Evolutionary conservation across 2,113 vertebrate species (phyloP), one percentile per base, ranked within the genome.

Genomic region (Struthidea cinerea): DNA sequence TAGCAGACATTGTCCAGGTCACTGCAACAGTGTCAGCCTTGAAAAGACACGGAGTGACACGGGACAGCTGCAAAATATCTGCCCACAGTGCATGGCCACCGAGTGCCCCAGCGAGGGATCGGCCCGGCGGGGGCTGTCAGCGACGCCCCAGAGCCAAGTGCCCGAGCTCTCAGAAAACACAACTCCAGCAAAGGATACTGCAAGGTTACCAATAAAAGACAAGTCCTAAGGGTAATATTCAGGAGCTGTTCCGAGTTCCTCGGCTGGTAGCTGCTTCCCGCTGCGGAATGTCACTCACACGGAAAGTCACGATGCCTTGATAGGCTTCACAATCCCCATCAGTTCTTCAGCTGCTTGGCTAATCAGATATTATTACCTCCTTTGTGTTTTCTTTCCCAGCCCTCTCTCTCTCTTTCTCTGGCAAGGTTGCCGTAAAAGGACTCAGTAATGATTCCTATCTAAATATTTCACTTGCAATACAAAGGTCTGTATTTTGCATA

Each of bases 401-500:
- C 75, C 94, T 59, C 84, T 64, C 93, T 88, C 85, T 91, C 87
- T 92, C 93, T 93, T 86, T 95, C 90, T 90, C 97, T 89, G 94
- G 95, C 90, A 96, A 94, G 95, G 97, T 95, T 96, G 95, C 77
- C 67, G 88, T 93, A 96, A 95, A 97, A 98, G 96, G 96, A 95
- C 88, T 90, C 93, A 55, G 56, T 91, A 87, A 97, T 92, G 96
- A 97, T 97, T 92, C 94, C 96, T 86, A 97, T 96, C 97, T 97
- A 98, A 98, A 98, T 97, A 98, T 97, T 98, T 98, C 97, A 96
- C 97, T 97, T 90, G 84, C 76, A 65, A 90, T 75, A 97, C 94
- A 97, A 97, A 97, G 89, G 93, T 97, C 94, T 96, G 82, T 52
- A 87, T 95, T 97, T 96, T 86, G 82, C 95, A 94, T 94, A 95